phyloP scores from a whole-genome alignment of 2,888 invertebrate genomes.

The Phoronis australis region DNA sequence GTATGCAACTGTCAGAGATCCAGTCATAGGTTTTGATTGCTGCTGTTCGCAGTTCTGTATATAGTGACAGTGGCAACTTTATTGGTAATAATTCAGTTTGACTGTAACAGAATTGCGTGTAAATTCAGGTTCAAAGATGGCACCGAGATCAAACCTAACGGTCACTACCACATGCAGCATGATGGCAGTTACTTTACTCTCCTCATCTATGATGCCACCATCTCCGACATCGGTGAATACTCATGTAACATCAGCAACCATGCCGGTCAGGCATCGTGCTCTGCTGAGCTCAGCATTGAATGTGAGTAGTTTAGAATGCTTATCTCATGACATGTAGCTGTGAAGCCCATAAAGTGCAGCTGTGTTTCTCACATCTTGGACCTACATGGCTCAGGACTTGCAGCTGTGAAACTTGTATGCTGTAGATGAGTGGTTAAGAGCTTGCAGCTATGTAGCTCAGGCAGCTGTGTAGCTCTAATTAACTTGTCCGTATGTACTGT shows the following conservation, averaged over 20 bases:
- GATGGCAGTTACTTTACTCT: conserved; percentile 33
- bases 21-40: no score
- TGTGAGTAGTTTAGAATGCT: conserved; percentile 18
- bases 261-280: conserved; percentile 37
- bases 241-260: conserved; percentile 37
- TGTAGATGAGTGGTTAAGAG: no score
- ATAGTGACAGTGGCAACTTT: no score
- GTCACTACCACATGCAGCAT: conserved; percentile 23
- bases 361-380: no score
- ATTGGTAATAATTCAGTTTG: background rate
- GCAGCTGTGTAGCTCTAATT: no score
- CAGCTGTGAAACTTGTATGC: no score
- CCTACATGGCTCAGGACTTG: no score
- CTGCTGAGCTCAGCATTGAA: conserved; percentile 35
- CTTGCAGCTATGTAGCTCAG: no score
- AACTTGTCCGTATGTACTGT: no score
- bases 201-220: conserved; percentile 24
- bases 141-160: conserved; percentile 21
- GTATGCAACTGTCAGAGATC: no score
- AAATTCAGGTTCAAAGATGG: conserved; percentile 43
- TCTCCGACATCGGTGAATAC: conserved; percentile 37
- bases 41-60: no score
- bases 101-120: no score
- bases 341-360: background rate
- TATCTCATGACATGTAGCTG: background rate